Base-by-base conservation (phyloP, 35 echinoderm and acorn worm species). In the Ophiothrix spiculata region DNA sequence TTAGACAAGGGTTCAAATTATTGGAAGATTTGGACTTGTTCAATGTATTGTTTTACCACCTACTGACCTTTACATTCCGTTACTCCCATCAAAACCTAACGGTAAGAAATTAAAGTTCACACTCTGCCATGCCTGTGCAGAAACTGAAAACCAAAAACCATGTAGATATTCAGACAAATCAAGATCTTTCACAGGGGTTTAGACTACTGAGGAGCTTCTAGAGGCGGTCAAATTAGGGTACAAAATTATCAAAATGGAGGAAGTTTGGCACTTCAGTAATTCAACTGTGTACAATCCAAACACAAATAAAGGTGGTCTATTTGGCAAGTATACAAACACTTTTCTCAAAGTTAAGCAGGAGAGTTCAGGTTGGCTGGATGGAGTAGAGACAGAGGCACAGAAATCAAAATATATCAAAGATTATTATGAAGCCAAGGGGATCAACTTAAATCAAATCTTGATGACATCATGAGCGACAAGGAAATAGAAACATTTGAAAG, bases 251-350 rank as follows among this genome's bases (percentile, higher is more conserved):
- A 35, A 95, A 19, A 83, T 88, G 8, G 17, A 69, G 1, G 89
- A 92, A 86, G 89, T 95, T 12, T 95, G 93, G 93, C 93, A 95
- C 69, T 95, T 84, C 74, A 74, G 88, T 15, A 16, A 81, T 32
- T 84, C 74, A 36, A 80, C 87, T 3, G 19, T 40, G 39, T 95
- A 91, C 75, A 34, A 91, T 78, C 31, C 64, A 10, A 31, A 74
- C 15, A 77, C 63, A 13, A 42, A 56, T 19, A 35, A 84, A 17
- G 81, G 81, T 56, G 90, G 93, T 12, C 78, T 95, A 13, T 94
- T 94, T 38, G 39, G 80, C 1, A 28, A 38, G 1, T 95, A 88
- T 63, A 64, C 91, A 16, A 76, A 95, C 35, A 77, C 81, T 11
- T 95, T 87, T 74, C 77, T 95, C 31, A 82, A 87, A 32, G 17